Evolutionary conservation across 1,140 invertebrate species (phyloP).

Genomic region (Cataglyphis hispanica): DNA sequence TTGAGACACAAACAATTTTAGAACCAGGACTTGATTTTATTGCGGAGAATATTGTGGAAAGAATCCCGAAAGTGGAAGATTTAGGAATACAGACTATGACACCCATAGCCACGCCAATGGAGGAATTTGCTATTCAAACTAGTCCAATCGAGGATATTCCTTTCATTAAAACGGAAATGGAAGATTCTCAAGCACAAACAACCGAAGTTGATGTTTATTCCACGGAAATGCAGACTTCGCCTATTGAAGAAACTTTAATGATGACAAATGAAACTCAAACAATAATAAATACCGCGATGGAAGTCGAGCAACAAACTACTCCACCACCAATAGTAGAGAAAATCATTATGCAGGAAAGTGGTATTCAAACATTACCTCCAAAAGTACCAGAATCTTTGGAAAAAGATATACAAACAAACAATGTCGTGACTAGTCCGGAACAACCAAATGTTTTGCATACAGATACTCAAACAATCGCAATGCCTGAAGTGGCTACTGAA

Average conservation of each 20-base stretch:
- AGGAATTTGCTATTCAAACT: slow-evolving; percentile 81
- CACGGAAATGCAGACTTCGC: slow-evolving; percentile 76
- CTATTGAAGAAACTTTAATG: slow-evolving; percentile 56
- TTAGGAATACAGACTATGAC: slow-evolving; percentile 59
- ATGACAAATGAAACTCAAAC: slow-evolving; percentile 81
- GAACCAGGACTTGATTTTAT: slow-evolving; percentile 24
- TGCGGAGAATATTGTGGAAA: slow-evolving; percentile 19
- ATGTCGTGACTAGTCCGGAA: slow-evolving; percentile 63
- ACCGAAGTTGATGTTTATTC: slow-evolving; percentile 54
- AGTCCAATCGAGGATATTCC: slow-evolving; percentile 76
- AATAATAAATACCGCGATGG: slow-evolving; percentile 52
- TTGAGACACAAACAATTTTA: slow-evolving; percentile 85
- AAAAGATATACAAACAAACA: slow-evolving; percentile 73
- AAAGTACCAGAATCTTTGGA: slow-evolving; percentile 64
- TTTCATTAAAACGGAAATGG: slow-evolving; percentile 73
- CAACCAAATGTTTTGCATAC: slow-evolving; percentile 47
- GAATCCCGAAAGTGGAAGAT: slow-evolving; percentile 43
- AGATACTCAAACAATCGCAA: slow-evolving; percentile 69
- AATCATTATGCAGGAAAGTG: slow-evolving; percentile 69
- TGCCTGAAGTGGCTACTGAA: slow-evolving; percentile 49
- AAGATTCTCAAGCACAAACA: slow-evolving; percentile 75
- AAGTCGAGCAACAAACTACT: slow-evolving; percentile 76
- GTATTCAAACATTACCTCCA: slow-evolving; percentile 75
- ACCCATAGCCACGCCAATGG: slow-evolving; percentile 32
- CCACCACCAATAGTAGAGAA: slow-evolving; percentile 46